Conservation (phyloP, 2,888 invertebrate species). For the Drosophila mimetica region DNA sequence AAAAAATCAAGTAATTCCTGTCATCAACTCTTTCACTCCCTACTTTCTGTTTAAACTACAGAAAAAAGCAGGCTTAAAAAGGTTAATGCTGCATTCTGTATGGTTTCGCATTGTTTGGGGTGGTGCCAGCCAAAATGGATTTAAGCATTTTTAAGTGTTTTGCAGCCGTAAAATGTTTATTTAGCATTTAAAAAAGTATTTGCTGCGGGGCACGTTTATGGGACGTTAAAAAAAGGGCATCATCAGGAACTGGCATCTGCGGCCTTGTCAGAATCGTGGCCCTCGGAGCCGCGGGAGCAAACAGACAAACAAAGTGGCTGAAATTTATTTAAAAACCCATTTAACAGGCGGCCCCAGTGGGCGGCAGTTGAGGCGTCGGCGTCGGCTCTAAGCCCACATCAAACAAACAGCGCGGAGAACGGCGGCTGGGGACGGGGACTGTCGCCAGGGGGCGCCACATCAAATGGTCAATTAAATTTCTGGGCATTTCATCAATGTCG, state of each 20-base stretch:
- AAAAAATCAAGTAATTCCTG: not conserved
- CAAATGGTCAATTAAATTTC: constrained; percentile 68
- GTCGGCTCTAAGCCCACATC: constrained; percentile 64
- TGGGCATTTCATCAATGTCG: constrained; percentile 59
- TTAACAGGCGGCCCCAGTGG: constrained; percentile 58
- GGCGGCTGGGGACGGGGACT: not conserved
- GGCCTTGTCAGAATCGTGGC: constrained; percentile 27
- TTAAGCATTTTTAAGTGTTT: constrained; percentile 70
- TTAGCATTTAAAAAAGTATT: constrained; percentile 76
- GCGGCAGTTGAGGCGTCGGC: constrained; percentile 35
- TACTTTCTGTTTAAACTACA: constrained; percentile 2
- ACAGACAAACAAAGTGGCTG: constrained; percentile 68
- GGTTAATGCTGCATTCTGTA: not conserved
- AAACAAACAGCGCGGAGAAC: constrained; percentile 52
- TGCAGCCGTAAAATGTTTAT: constrained; percentile 73
- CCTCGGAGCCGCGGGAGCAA: constrained; percentile 49
- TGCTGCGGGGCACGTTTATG: constrained; percentile 70
- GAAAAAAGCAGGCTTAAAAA: constrained; percentile 4
- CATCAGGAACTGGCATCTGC: constrained; percentile 26
- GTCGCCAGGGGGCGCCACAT: constrained; percentile 48
- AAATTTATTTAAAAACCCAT: constrained; percentile 80
- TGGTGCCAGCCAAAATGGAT: constrained; percentile 41
- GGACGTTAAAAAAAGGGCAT: constrained; percentile 75
- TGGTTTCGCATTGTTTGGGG: constrained; percentile 9
- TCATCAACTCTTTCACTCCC: constrained; percentile 19